These are phyloP conservation scores for Enteromius unitaeniatus DNA, from an alignment of 2,797 vertebrate genomes.

Conservation along the genomic window DNA sequence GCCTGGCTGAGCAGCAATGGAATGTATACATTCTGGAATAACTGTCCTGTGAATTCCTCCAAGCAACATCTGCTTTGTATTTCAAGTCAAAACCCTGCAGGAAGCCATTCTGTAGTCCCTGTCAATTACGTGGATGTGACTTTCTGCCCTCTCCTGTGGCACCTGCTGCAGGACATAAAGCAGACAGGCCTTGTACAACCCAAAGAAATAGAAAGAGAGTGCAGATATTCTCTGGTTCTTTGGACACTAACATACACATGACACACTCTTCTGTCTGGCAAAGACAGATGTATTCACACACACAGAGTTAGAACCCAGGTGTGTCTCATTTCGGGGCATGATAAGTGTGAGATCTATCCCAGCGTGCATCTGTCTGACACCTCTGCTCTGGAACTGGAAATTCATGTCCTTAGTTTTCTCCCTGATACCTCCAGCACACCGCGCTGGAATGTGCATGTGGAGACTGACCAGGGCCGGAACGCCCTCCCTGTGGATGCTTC, in stretches of 20 bases:
- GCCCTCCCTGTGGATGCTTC: constrained; percentile 35
- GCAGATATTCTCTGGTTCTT: not conserved
- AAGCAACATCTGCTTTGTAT: constrained; percentile 72
- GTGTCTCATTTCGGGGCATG: constrained; percentile 10
- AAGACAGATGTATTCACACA: not conserved
- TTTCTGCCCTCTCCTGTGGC: constrained; percentile 14
- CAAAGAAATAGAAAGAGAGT: not conserved
- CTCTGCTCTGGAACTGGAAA: constrained; percentile 26
- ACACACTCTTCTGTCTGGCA: not conserved
- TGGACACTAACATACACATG: constrained; percentile 15
- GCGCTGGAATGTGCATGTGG: constrained; percentile 12
- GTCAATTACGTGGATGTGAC: constrained; percentile 43
- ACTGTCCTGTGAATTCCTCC: constrained; percentile 73
- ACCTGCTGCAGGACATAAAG: constrained; percentile 17
- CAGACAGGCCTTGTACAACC: not conserved
- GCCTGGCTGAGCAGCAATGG: constrained; percentile 66
- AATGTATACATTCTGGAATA: constrained; percentile 61
- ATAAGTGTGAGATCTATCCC: constrained; percentile 43
- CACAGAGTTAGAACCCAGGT: constrained; percentile 22
- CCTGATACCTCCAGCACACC: constrained; percentile 19
- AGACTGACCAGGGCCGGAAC: constrained; percentile 37
- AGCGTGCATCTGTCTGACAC: constrained; percentile 41
- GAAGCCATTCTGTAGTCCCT: constrained; percentile 42
- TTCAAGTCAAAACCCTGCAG: constrained; percentile 29
- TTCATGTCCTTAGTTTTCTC: constrained; percentile 29